Evolutionary conservation across 2,113 vertebrate species (phyloP), one percentile per base, ranked within the genome.

Genomic region (Glaucidium brasilianum): DNA sequence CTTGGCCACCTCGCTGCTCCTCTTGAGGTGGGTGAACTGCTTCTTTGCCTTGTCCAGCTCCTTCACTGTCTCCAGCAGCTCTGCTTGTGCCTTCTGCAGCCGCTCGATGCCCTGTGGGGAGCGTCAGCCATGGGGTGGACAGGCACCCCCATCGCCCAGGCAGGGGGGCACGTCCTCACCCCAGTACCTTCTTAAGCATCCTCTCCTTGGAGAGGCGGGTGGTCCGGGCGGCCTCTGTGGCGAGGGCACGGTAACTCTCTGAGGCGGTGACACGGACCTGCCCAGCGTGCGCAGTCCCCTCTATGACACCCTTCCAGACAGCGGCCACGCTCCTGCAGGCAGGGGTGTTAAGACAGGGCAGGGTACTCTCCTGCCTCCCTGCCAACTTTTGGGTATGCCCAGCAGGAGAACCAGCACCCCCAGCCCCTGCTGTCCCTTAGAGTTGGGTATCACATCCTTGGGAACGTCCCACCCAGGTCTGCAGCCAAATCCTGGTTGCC

Each of bases 1-100:
- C 88, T 98, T 98, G 89, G 98, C 98, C 58, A 98, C 97, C 41
- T 96, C 97, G 10, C 98, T 98, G 43, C 99, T 98, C 27, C 98
- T 98, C 91, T 98, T 98, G 25, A 99, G 97, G 49, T 99, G 99
- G 32, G 97, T 97, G 85, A 99, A 99, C 25, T 97, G 98, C 95
- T 99, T 99, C 96, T 98, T 99, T 0, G 98, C 97, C 94, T 98
- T 98, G 94, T 98, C 98, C 59, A 99, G 98, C 88, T 99, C 99
- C 94, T 98, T 98, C 69, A 99, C 96, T 0, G 98, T 98, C 67
- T 99, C 99, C 94, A 99, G 95, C 73, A 99, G 97, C 82, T 99
- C 99, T 0, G 96, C 97, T 96, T 99, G 99, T 0, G 98, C 98
- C 79, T 93, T 98, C 97, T 98, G 98, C 47, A 99, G 98, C 91